Percentiles rank a stretch among this genome's conserved stretches.
These are phyloP conservation scores for Diarsia dahlii DNA, from an alignment of 2,888 invertebrate genomes.

Conservation along the genomic window DNA sequence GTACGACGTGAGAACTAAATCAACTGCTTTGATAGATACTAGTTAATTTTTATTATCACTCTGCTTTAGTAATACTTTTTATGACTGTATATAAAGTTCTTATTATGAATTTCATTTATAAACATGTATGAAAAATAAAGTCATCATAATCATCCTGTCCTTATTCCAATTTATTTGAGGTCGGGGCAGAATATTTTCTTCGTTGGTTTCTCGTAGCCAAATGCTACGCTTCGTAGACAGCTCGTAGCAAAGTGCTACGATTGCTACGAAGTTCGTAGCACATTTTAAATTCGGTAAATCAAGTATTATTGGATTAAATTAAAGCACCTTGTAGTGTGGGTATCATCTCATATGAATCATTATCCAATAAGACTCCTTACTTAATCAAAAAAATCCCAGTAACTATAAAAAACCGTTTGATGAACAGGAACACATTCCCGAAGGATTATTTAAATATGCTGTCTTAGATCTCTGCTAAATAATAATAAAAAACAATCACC, in stretches of 20 bases:
- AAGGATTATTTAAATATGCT: not conserved
- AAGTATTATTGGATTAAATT: not conserved
- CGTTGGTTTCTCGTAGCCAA: not conserved
- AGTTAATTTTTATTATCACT: conserved; percentile 43
- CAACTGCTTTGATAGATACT: conserved; percentile 32
- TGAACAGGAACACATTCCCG: not conserved
- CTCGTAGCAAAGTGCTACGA: conserved; percentile 54
- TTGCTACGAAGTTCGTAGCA: conserved; percentile 35
- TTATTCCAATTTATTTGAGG: too few species aligned
- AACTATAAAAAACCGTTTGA: not conserved
- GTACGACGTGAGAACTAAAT: conserved; percentile 46
- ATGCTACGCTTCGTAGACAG: conserved; percentile 41
- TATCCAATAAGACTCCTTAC: not conserved
- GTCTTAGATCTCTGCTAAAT: not conserved
- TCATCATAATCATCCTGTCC: too few species aligned
- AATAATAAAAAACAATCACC: conserved; percentile 2
- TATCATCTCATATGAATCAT: not conserved
- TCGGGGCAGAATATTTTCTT: not conserved
- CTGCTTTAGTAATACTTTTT: conserved; percentile 37
- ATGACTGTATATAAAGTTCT: conserved; percentile 8
- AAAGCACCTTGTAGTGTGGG: not conserved
- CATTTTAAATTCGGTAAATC: not conserved
- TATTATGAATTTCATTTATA: too few species aligned
- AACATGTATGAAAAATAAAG: too few species aligned
- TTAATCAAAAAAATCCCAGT: not conserved